Percentiles rank a stretch among this genome's conserved stretches.
Conservation (phyloP, 2,113 vertebrate species). For the Quiscalus mexicanus region DNA sequence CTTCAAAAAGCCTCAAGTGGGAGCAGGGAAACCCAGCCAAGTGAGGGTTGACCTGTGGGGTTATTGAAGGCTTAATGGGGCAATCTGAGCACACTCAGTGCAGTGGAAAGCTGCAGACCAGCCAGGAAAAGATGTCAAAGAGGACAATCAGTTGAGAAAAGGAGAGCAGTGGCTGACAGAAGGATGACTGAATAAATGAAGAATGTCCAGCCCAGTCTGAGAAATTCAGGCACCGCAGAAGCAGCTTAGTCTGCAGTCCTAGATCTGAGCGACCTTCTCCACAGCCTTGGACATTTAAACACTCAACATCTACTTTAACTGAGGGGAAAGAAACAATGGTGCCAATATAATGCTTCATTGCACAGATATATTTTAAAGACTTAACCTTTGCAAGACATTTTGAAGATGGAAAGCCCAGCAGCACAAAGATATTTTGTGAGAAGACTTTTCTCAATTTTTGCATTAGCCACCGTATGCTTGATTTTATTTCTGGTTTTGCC, state of each 20-base stretch:
- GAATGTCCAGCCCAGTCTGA: background rate
- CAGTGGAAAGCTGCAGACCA: background rate
- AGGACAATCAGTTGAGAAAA: background rate
- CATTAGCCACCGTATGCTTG: background rate
- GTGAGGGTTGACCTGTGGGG: background rate
- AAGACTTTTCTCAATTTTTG: background rate
- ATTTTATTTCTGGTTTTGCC: background rate
- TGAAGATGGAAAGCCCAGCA: slow-evolving; percentile 42
- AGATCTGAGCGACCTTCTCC: background rate
- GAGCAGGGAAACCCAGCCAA: background rate
- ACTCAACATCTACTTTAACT: background rate
- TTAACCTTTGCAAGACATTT: slow-evolving; percentile 46
- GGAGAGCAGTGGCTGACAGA: background rate
- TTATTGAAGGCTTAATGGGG: background rate
- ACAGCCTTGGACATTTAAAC: background rate
- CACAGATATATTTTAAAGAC: slow-evolving; percentile 37
- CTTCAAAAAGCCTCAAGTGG: background rate
- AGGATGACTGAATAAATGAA: background rate
- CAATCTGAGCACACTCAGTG: background rate
- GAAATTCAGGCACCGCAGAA: background rate
- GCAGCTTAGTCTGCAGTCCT: background rate
- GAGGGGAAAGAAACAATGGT: background rate
- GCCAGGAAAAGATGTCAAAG: background rate
- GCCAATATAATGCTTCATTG: slow-evolving; percentile 38
- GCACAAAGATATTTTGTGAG: background rate